Evolutionary conservation across 2,113 vertebrate species (phyloP).

Genomic region (Epinephelus fuscoguttatus): DNA sequence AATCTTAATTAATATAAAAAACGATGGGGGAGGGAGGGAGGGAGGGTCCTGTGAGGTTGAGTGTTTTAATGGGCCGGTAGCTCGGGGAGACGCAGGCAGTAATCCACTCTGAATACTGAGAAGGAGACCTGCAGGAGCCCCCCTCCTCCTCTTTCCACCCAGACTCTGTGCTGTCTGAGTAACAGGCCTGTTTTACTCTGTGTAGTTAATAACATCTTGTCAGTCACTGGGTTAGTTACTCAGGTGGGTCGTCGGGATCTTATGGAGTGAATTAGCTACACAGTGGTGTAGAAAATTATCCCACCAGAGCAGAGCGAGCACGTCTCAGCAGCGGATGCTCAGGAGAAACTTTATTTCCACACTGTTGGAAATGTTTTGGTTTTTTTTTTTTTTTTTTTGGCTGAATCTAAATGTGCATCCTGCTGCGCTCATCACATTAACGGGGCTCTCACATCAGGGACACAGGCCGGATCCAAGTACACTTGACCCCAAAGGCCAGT

Average conservation of each 20-base stretch:
- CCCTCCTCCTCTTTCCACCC: neutral
- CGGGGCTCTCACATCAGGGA: no score
- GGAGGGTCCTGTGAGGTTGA: neutral
- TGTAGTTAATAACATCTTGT: neutral
- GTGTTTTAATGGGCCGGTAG: conserved; percentile 46
- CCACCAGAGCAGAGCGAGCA: neutral
- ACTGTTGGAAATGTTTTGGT: neutral
- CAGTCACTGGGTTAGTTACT: no score
- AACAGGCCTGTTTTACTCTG: neutral
- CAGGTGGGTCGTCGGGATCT: neutral
- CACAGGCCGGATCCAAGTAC: no score
- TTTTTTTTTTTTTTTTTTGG: no score
- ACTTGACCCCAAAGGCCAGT: no score
- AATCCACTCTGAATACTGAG: conserved; percentile 50
- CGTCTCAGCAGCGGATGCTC: no score
- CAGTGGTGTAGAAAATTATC: conserved; percentile 7
- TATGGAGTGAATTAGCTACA: neutral
- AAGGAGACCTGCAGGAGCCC: neutral
- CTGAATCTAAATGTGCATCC: neutral
- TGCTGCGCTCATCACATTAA: neutral
- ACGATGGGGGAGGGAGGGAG: neutral
- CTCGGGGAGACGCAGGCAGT: conserved; percentile 10
- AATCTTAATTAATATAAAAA: conserved; percentile 72
- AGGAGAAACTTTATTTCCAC: neutral
- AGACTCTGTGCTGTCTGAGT: neutral